Base-by-base conservation (phyloP, 2,113 vertebrate genomes). In the Mustela lutreola region DNA sequence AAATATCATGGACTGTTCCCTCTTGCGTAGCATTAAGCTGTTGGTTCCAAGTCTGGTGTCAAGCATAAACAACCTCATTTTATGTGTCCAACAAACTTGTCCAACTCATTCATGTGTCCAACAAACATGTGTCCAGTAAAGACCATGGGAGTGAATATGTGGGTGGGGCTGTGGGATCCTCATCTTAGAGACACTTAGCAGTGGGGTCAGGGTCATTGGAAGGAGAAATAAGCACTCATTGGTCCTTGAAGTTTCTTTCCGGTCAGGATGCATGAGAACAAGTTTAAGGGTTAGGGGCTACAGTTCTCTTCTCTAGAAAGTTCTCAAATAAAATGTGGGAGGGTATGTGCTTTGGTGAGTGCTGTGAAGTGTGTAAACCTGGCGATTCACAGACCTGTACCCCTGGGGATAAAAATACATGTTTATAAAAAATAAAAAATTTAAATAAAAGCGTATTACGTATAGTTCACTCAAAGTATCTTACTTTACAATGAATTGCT, bases 301-400 rank as follows among this genome's bases (percentile, higher is more conserved):
- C 7, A 73, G 18, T 42, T 62, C n/a, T 70, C 12, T 95, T 62
- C 6, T 97, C 93, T 91, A 95, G 86, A 56, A 93, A 81, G 15
- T 90, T 84, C 97, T 96, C 28, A 85, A 76, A 80, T 93, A 86
- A 82, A 83, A 80, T 91, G 97, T 97, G 39, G 39, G 39, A 39
- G 39, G 39, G 39, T 39, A 39, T 39, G 39, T 39, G 39, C 39
- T 39, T 39, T 39, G 39, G 39, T 39, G 39, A 39, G 39, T 39
- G 39, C 39, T 39, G 39, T 39, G 39, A 39, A 39, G 39, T 39
- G 39, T 39, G 39, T 39, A 39, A 39, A 39, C 39, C 39, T 39
- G 39, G 39, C 39, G 39, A 39, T 39, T 39, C 39, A 39, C 39
- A 39, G 39, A 39, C 39, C 39, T 39, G 39, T 39, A 39, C 39